phyloP scores from a whole-genome alignment of 2,113 vertebrate species.

The Myodes glareolus region DNA sequence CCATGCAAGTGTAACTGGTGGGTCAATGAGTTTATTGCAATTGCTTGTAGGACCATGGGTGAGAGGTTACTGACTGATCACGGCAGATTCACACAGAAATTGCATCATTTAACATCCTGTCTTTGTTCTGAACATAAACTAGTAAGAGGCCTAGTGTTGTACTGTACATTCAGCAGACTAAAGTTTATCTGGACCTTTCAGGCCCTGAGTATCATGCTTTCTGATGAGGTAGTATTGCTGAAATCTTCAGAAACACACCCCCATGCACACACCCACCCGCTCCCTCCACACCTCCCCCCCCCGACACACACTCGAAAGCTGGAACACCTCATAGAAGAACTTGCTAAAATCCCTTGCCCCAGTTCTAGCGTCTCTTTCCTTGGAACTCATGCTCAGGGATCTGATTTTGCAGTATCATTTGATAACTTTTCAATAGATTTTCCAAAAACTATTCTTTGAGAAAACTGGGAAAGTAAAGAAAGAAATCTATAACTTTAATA shows the following conservation, averaged over 20 bases:
- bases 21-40: not conserved
- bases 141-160: not conserved
- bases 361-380: not conserved
- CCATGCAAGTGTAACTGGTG: not conserved
- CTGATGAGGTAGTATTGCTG: not conserved
- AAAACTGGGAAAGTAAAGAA: not conserved
- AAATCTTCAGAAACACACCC: not conserved
- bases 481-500: not conserved
- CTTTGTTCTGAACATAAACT: not conserved
- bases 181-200: not conserved
- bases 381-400: not conserved
- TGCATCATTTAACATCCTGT: not conserved
- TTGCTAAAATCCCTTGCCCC: not conserved
- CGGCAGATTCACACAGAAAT: not conserved
- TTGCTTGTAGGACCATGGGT: not conserved
- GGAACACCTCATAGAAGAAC: not conserved
- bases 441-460: not conserved
- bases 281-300: too few relatives aligned
- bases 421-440: not conserved
- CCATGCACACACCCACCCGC: not conserved
- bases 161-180: not conserved
- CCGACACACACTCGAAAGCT: not conserved
- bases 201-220: not conserved
- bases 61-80: not conserved
- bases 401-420: not conserved